These are phyloP conservation scores for Tapirus terrestris DNA, from an alignment of 2,113 vertebrate species.

Conservation along the genomic window DNA sequence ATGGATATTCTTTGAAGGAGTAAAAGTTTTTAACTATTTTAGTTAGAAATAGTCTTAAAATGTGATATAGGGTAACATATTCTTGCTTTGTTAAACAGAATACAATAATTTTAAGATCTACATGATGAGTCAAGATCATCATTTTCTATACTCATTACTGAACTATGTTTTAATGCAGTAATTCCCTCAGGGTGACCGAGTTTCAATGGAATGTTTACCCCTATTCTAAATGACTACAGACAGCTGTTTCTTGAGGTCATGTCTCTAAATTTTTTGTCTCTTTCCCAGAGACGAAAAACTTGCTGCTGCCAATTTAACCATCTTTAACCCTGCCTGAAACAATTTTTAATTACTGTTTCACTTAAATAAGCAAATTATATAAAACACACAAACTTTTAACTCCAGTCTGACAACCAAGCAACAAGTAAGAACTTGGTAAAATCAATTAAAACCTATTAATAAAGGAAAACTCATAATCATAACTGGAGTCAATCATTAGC, in stretches of 20 bases:
- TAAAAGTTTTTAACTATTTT: constrained; percentile 24
- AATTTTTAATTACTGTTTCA: constrained; percentile 45
- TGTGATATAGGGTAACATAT: neutral
- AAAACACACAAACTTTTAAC: constrained; percentile 25
- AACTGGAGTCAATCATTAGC: constrained; percentile 15
- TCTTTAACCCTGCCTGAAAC: constrained; percentile 30
- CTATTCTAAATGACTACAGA: constrained; percentile 11
- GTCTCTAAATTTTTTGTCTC: neutral
- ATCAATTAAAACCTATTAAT: constrained; percentile 37
- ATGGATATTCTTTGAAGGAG: neutral
- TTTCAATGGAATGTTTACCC: neutral
- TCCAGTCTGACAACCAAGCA: neutral
- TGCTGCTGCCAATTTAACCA: neutral
- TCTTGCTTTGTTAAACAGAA: neutral
- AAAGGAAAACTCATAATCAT: neutral
- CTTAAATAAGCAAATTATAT: constrained; percentile 37
- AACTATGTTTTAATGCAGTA: neutral
- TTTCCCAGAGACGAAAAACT: constrained; percentile 30
- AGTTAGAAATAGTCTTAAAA: constrained; percentile 22
- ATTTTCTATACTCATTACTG: constrained; percentile 13
- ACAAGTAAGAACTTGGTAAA: constrained; percentile 44
- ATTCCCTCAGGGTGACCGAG: neutral
- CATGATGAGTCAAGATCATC: neutral
- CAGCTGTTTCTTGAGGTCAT: neutral
- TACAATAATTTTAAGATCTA: neutral